Evolutionary conservation across 2,113 vertebrate genomes (phyloP), one percentile per base, ranked within the genome.

Genomic region (Anarhynchus alexandrinus): DNA sequence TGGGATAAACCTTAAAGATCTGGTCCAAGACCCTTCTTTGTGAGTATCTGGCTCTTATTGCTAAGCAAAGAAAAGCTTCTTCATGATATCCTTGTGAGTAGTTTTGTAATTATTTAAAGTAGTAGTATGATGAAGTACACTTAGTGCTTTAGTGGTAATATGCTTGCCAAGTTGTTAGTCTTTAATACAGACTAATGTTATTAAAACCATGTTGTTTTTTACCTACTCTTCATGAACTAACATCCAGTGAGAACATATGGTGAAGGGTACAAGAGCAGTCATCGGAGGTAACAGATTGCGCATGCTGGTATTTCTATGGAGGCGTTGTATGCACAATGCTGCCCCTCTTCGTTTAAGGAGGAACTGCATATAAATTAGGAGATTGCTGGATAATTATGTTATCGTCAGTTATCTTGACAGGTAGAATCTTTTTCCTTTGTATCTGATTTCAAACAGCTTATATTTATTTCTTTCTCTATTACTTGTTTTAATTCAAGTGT

Each of bases 1-100:
- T 97, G 99, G 99, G 76, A 98, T 99, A 98, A 99, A 99, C 98
- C 99, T 99, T 97, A 99, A 99, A 99, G 99, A 99, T 98, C 99
- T 99, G 82, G 98, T 99, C 94, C 99, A 99, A 96, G 99, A 99
- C 98, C 99, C 99, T 96, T 99, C 99, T 97, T 98, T 99, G 99
- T 99, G 98, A 99, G 99, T 99, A 97, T 97, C 96, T 97, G 76
- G 58, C 94, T 98, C 96, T 97, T 86, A 92, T 65, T 96, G 95
- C 91, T 97, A 93, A 96, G 95, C 94, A 97, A 94, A 96, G 93
- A 94, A 97, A 97, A 97, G 49, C 66, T 95, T 65, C 82, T 90
- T 91, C 77, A 6, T 96, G 26, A 94, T 88, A 91, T 38, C 76
- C 81, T 86, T 94, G 90, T 95, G 58, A 94, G 58, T 96, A 93